Evolutionary conservation across 2,797 vertebrate genomes (phyloP).

Genomic region (Enteromius viviparus): DNA sequence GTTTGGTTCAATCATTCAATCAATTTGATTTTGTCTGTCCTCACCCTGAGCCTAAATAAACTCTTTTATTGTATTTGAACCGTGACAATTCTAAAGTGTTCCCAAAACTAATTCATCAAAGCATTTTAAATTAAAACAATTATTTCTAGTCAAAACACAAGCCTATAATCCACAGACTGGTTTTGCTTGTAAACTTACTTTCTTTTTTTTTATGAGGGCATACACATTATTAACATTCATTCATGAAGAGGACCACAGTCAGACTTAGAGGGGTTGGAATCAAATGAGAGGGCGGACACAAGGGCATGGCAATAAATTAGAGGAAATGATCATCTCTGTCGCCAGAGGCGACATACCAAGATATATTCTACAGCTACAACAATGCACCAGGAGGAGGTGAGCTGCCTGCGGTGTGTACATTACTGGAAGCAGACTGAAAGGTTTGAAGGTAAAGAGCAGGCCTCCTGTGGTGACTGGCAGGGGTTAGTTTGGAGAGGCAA

Average conservation of each 20-base stretch:
- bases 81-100: too few species aligned
- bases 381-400: conserved; percentile 27
- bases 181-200: not conserved
- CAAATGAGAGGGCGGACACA: not conserved
- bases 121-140: too few species aligned
- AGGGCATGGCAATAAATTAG: conserved; percentile 9
- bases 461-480: conserved; percentile 17
- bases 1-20: too few species aligned
- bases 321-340: conserved; percentile 27
- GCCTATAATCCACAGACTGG: too few species aligned
- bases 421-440: conserved; percentile 15
- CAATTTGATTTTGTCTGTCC: too few species aligned
- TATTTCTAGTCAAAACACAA: too few species aligned
- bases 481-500: conserved; percentile 40
- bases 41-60: too few species aligned
- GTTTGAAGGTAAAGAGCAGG: conserved; percentile 21
- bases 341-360: not conserved
- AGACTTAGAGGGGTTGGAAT: conserved; percentile 12
- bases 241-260: not conserved
- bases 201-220: not conserved
- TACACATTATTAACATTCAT: not conserved
- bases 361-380: conserved; percentile 30
- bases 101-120: too few species aligned
- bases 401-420: not conserved
- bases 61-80: too few species aligned